Percentiles rank a stretch among this genome's conserved stretches.
phyloP scores from a whole-genome alignment of 92 coral and sea anemone species.

The Palythoa caribaeorum region DNA sequence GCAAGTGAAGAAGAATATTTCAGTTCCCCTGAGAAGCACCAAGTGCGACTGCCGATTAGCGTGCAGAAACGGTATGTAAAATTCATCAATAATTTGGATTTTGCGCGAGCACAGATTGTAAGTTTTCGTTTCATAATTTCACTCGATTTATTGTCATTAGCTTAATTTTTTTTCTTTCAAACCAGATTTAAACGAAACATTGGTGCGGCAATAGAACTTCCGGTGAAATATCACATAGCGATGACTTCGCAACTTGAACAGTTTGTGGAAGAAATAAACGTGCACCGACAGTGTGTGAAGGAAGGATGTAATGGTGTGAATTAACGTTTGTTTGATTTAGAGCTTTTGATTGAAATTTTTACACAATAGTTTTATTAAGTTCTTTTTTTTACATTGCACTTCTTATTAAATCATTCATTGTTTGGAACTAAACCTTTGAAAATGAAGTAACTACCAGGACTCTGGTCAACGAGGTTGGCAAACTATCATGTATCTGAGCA shows the following conservation, averaged over 20 bases:
- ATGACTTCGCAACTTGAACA: conserved; percentile 25
- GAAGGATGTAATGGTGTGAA: conserved; percentile 7
- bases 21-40: conserved; percentile 8
- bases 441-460: not conserved
- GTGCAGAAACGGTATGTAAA: not conserved
- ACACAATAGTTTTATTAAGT: not conserved
- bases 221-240: conserved; percentile 12
- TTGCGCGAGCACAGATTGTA: not conserved
- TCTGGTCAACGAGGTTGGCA: not conserved
- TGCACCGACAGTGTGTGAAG: conserved; percentile 11
- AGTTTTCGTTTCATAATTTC: conserved; percentile 16
- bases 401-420: not conserved
- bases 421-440: not conserved
- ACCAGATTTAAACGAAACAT: conserved; percentile 27
- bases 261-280: not conserved
- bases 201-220: conserved; percentile 19
- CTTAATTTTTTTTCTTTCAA: not conserved
- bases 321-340: not conserved
- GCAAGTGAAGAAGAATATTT: conserved; percentile 13
- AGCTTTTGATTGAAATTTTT: not conserved
- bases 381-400: not conserved
- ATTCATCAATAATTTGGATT: not conserved
- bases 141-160: not conserved
- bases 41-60: conserved; percentile 6
- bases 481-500: not conserved